phyloP scores from a whole-genome alignment of 2,797 vertebrate species.

The Orestias chungarensis region DNA sequence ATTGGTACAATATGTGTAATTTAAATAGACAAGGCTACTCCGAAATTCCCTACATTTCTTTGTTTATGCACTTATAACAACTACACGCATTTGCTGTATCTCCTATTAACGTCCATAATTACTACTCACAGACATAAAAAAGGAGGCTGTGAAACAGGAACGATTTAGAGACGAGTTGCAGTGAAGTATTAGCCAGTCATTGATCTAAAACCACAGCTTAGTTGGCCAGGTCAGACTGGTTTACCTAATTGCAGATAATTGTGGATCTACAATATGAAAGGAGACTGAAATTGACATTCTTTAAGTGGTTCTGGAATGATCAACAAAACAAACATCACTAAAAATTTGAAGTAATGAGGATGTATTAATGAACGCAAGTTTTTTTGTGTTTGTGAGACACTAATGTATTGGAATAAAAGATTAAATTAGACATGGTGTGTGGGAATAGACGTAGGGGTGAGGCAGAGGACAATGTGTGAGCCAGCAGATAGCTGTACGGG shows the following conservation, averaged over 20 bases:
- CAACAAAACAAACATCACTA: slow-evolving; percentile 34
- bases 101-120: slow-evolving; percentile 45
- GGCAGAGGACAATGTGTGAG: slow-evolving; percentile 41
- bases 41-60: slow-evolving; percentile 13
- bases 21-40: slow-evolving; percentile 9
- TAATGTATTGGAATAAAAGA: slow-evolving; percentile 38
- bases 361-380: slow-evolving; percentile 39
- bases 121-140: slow-evolving; percentile 44
- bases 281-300: not conserved
- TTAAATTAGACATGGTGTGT: slow-evolving; percentile 34
- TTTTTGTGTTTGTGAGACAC: slow-evolving; percentile 35
- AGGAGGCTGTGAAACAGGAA: slow-evolving; percentile 45
- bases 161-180: slow-evolving; percentile 37
- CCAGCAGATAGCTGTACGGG: slow-evolving; percentile 31
- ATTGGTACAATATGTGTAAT: slow-evolving; percentile 1
- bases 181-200: slow-evolving; percentile 33
- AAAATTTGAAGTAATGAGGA: slow-evolving; percentile 49
- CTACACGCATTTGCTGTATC: slow-evolving; percentile 38
- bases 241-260: too few relatives aligned
- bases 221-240: slow-evolving; percentile 19
- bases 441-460: slow-evolving; percentile 1
- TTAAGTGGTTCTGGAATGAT: slow-evolving; percentile 19
- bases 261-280: slow-evolving; percentile 8
- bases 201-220: too few relatives aligned
- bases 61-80: slow-evolving; percentile 12